A percentile compares a stretch with the other conserved stretches of the same genome.
Evolutionary conservation across 2,797 vertebrate species (phyloP).

Genomic region (Erithacus rubecula): DNA sequence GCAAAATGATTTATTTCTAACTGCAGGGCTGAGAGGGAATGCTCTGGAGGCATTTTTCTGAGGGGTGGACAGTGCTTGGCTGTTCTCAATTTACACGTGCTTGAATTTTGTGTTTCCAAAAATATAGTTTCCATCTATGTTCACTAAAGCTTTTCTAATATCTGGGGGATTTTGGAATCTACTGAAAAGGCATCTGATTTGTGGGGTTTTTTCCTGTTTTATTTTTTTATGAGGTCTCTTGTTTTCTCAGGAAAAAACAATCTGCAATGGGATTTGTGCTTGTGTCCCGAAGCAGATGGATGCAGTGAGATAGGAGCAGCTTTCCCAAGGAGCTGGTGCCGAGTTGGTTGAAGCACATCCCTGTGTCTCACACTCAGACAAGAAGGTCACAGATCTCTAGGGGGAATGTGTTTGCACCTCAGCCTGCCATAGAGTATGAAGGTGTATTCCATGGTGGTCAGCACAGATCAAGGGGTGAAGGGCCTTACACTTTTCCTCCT

Average conservation of each 20-base stretch:
- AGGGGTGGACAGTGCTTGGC: neutral
- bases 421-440: neutral
- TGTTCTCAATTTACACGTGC: constrained; percentile 19
- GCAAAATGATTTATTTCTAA: neutral
- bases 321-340: neutral
- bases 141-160: neutral
- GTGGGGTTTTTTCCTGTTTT: neutral
- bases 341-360: neutral
- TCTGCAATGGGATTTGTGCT: neutral
- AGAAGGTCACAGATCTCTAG: neutral
- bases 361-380: neutral
- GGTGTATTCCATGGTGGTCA: fast-evolving
- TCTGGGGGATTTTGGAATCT: neutral
- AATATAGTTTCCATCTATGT: constrained; percentile 7
- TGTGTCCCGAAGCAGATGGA: neutral
- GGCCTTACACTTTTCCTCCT: neutral
- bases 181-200: constrained; percentile 6
- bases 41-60: neutral
- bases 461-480: fast-evolving
- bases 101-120: constrained; percentile 42
- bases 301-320: neutral
- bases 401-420: neutral
- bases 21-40: neutral
- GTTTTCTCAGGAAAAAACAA: neutral
- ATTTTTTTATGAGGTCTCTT: neutral